Percentiles rank a stretch among this genome's conserved stretches.
These are phyloP conservation scores for Etia nguti DNA, from an alignment of 2,113 vertebrate species.

Conservation along the genomic window DNA sequence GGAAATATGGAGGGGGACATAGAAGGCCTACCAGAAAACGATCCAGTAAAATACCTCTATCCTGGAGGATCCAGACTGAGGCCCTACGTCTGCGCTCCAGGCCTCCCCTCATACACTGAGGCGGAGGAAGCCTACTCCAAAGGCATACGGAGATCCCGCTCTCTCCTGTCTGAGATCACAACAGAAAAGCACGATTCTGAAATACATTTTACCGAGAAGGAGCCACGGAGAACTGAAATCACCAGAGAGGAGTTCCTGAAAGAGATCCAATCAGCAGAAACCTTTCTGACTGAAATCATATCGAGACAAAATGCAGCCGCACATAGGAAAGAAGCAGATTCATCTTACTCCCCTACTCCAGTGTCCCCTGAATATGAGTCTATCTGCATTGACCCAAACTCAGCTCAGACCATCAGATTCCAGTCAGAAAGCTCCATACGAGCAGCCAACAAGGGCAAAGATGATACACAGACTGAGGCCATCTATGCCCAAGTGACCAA, in stretches of 20 bases:
- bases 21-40: constrained; percentile 45
- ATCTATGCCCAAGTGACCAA: constrained; percentile 80
- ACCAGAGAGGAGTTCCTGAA: constrained; percentile 74
- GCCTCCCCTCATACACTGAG: constrained; percentile 58
- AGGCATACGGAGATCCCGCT: constrained; percentile 67
- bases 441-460: constrained; percentile 50
- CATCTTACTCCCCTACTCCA: constrained; percentile 49
- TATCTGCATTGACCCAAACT: constrained; percentile 71
- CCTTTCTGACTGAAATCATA: constrained; percentile 78
- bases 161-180: constrained; percentile 65
- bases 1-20: constrained; percentile 49
- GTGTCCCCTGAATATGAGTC: constrained; percentile 76
- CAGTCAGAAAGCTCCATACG: constrained; percentile 63
- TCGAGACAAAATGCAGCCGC: constrained; percentile 62
- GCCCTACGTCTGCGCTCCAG: constrained; percentile 50
- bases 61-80: constrained; percentile 62
- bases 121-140: constrained; percentile 65
- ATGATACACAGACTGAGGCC: constrained; percentile 67
- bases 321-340: constrained; percentile 49
- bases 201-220: constrained; percentile 9
- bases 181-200: constrained; percentile 40
- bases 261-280: constrained; percentile 77
- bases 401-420: constrained; percentile 70
- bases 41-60: constrained; percentile 67
- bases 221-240: constrained; percentile 56